Evolutionary conservation across 2,888 invertebrate species (phyloP).

Genomic region (Chalcis sispes): DNA sequence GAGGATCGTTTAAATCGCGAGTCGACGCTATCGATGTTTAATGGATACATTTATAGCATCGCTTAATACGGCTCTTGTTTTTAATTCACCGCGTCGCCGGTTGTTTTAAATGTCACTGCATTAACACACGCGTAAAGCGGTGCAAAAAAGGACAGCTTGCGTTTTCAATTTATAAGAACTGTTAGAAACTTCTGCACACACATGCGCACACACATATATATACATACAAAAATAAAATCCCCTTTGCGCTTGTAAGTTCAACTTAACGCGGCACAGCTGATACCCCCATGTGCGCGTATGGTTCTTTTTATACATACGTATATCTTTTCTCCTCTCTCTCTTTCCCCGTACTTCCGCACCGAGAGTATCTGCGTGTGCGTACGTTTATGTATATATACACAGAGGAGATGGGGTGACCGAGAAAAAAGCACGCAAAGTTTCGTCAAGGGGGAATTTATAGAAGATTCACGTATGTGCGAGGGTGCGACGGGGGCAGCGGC

Average conservation of each 20-base stretch:
- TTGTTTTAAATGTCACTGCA: too few species aligned
- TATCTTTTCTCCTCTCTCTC: not conserved
- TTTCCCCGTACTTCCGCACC: slow-evolving; percentile 40
- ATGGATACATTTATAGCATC: too few species aligned
- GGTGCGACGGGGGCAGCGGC: slow-evolving; percentile 25
- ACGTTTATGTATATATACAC: slow-evolving; percentile 18
- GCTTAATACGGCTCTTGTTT: too few species aligned
- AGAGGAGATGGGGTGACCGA: too few species aligned
- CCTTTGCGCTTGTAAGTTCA: not conserved
- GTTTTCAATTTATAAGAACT: too few species aligned
- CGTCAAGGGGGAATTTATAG: slow-evolving; percentile 61
- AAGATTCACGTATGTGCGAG: slow-evolving; percentile 52
- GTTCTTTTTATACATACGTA: slow-evolving; percentile 37
- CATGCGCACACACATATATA: too few species aligned
- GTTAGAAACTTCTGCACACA: too few species aligned
- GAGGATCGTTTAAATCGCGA: too few species aligned
- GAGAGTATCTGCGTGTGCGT: slow-evolving; percentile 8
- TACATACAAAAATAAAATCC: slow-evolving; percentile 45
- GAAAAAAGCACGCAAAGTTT: slow-evolving; percentile 62
- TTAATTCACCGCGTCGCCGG: too few species aligned
- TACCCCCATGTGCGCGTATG: slow-evolving; percentile 69
- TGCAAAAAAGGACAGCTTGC: too few species aligned
- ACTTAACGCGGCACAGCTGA: slow-evolving; percentile 69
- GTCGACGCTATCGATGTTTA: too few species aligned
- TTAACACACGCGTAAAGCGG: too few species aligned